Conservation (phyloP, 2,113 vertebrate genomes). For the Sphaerodactylus townsendi region DNA sequence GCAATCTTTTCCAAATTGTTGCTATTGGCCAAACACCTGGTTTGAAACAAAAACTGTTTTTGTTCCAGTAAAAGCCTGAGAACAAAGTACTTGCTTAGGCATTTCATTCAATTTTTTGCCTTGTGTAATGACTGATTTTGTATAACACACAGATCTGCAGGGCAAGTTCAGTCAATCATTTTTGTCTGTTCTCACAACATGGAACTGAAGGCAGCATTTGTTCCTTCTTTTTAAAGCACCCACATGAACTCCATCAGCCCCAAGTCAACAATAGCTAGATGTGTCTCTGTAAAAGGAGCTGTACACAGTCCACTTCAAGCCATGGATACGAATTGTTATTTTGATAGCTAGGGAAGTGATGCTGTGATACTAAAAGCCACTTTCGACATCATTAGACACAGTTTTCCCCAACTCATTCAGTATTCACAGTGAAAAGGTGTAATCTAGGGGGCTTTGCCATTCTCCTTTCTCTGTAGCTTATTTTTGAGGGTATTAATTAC, state of each 20-base stretch:
- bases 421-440: slow-evolving; percentile 27
- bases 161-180: slow-evolving; percentile 16
- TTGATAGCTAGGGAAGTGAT: slow-evolving; percentile 40
- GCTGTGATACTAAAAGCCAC: slow-evolving; percentile 43
- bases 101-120: neutral
- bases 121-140: slow-evolving; percentile 18
- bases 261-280: slow-evolving; percentile 13
- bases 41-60: slow-evolving; percentile 20
- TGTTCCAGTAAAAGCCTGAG: neutral
- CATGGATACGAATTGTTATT: slow-evolving; percentile 45
- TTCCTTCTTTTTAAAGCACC: slow-evolving; percentile 34
- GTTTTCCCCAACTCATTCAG: slow-evolving; percentile 20
- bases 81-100: neutral
- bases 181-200: slow-evolving; percentile 16
- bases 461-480: slow-evolving; percentile 8
- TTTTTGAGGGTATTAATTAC: slow-evolving; percentile 28
- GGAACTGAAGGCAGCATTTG: slow-evolving; percentile 31
- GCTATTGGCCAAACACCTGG: neutral
- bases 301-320: slow-evolving; percentile 45
- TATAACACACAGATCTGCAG: neutral
- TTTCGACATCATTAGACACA: slow-evolving; percentile 56
- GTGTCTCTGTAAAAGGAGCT: slow-evolving; percentile 37
- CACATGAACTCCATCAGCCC: slow-evolving; percentile 17
- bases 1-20: slow-evolving; percentile 19
- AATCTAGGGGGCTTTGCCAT: slow-evolving; percentile 22